Base-by-base conservation (phyloP, 2,888 invertebrate species). In the Cantharis lateralis region DNA sequence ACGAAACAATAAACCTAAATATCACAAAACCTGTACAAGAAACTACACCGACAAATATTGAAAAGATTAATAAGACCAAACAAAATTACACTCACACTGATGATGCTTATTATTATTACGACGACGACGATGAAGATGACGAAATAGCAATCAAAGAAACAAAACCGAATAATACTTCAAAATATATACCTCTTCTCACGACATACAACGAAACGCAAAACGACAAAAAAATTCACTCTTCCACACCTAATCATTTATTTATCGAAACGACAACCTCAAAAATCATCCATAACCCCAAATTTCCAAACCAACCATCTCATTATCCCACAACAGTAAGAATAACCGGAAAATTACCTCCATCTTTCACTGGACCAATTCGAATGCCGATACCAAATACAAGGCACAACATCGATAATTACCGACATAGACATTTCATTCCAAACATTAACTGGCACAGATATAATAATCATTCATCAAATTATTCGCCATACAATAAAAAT, bases 91-190 rank as follows among this genome's bases (percentile, higher is more conserved):
- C 75, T 70, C 24, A 70, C 70, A 64, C 48, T 61, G 75, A 75
- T 64, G 75, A 75, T 71, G 28, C 66, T 18, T 70, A 75, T 66
- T 75, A 75, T 26, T 75, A 75, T n/a, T 75, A 75, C 16, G 70
- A 75, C 24, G 74, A 74, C 62, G 75, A 75, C 7, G 15, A 64
- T 71, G 24, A 1, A 18, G 70, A 70, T 13, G 62, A 28, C 10
- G 61, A 64, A 18, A 24, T 7, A 20, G 15, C n/a, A 62, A 16
- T 24, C 24, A 70, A 74, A 20, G 16, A 26, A 15, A n/a, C 24
- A 0, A 18, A 66, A 66, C 13, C 64, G 2, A 24, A 66, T n/a
- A 66, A 2, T 63, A 63, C 63, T 66, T 20, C 64, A 13, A 15
- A 24, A 15, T 66, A 66, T 4, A 18, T 24, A 66, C 64, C 64